Percentiles rank a stretch among this genome's conserved stretches.
Conservation (phyloP, 2,888 invertebrate genomes). For the Polyommatus icarus region DNA sequence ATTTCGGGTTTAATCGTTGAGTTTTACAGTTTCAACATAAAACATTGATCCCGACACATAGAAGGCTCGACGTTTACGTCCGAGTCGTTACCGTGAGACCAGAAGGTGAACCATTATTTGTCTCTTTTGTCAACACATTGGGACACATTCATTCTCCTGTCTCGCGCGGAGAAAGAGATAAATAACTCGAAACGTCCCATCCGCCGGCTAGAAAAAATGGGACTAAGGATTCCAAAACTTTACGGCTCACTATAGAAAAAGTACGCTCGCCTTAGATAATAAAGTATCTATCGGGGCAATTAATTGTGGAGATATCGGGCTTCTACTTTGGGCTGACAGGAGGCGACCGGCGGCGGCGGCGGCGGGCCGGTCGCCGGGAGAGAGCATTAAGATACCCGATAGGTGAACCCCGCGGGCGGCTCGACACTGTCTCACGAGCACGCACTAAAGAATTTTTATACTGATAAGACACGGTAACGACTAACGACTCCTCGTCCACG, state of each 20-base stretch:
- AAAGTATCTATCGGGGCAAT: conserved; percentile 6
- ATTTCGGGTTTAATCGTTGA: conserved; percentile 72
- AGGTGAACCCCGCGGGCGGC: conserved; percentile 45
- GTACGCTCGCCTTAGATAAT: not conserved
- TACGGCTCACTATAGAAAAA: not conserved
- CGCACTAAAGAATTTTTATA: conserved; percentile 56
- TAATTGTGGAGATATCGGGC: conserved; percentile 34
- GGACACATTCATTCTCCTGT: conserved; percentile 25
- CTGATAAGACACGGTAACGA: conserved; percentile 63
- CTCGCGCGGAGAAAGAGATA: conserved; percentile 26
- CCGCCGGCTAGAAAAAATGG: not conserved
- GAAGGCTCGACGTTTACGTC: conserved; percentile 53
- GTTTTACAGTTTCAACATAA: conserved; percentile 69
- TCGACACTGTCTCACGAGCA: conserved; percentile 50
- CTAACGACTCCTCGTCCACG: conserved; percentile 67
- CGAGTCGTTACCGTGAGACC: conserved; percentile 3
- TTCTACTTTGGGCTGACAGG: conserved; percentile 37
- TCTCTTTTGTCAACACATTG: not conserved
- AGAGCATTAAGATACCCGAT: conserved; percentile 43
- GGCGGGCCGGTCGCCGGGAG: conserved; percentile 45
- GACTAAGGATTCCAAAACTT: not conserved
- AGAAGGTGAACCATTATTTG: not conserved
- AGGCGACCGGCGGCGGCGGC: conserved; percentile 36
- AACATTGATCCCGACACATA: conserved; percentile 59
- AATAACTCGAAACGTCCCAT: conserved; percentile 3